These are phyloP conservation scores for Macrostomum cliftonense DNA, from an alignment of 2,888 invertebrate species.

Conservation along the genomic window DNA sequence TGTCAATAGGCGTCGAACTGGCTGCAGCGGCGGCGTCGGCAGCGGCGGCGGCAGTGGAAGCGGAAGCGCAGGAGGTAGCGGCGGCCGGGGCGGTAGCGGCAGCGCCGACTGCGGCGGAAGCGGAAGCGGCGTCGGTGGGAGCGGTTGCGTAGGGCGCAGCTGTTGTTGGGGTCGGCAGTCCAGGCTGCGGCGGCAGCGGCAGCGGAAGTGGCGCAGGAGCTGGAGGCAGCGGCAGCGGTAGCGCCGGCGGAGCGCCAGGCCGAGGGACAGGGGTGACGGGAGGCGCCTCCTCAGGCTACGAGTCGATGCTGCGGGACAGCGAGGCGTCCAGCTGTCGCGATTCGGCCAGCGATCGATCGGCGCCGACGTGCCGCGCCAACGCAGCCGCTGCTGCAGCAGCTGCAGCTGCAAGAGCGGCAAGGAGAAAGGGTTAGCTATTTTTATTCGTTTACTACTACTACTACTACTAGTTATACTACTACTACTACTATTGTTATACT, in stretches of 20 bases:
- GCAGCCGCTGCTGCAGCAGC: too few relatives aligned
- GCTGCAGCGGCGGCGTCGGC: neutral
- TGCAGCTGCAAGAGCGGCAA: too few relatives aligned
- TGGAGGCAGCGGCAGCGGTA: neutral
- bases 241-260: neutral
- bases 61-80: neutral
- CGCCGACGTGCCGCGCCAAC: neutral
- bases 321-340: constrained; percentile 51
- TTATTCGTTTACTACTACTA: too few relatives aligned
- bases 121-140: neutral
- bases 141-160: constrained; percentile 53
- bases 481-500: too few relatives aligned
- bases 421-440: too few relatives aligned
- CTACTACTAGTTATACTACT: too few relatives aligned
- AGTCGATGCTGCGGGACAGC: constrained; percentile 62
- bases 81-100: constrained; percentile 49
- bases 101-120: constrained; percentile 42
- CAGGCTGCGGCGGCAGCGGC: constrained; percentile 28
- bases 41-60: neutral
- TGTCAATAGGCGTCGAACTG: too few relatives aligned
- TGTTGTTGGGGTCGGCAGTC: constrained; percentile 33
- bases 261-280: neutral
- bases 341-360: constrained; percentile 28
- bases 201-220: constrained; percentile 37
- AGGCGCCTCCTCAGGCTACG: constrained; percentile 59